Conservation (phyloP, 2,797 vertebrate genomes). For the Pseudomugil gertrudae region DNA sequence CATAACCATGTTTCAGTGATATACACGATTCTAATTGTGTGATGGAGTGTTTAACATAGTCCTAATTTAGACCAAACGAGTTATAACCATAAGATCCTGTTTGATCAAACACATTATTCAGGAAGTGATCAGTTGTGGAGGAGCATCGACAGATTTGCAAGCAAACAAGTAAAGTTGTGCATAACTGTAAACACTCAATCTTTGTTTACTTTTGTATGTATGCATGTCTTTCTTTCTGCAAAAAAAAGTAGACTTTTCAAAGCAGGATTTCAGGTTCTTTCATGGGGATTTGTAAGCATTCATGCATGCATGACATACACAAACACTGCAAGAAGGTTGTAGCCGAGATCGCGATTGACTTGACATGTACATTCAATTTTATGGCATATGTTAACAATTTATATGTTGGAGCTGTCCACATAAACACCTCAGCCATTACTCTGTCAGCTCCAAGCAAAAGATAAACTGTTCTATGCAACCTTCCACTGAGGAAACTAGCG, state of each 20-base stretch:
- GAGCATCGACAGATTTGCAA: too few species aligned
- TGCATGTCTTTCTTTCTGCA: too few species aligned
- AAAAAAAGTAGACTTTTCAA: not conserved
- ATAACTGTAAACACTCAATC: too few species aligned
- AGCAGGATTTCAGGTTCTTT: not conserved
- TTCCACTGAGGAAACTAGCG: constrained; percentile 31
- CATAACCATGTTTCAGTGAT: not conserved
- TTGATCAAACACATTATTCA: not conserved
- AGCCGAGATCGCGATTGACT: not conserved
- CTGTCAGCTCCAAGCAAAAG: constrained; percentile 36
- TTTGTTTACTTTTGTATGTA: too few species aligned
- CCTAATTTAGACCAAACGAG: not conserved
- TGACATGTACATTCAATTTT: constrained; percentile 9
- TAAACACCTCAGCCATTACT: constrained; percentile 17
- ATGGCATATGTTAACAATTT: not conserved
- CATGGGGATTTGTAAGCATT: not conserved
- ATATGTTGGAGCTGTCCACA: constrained; percentile 19
- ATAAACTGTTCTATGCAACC: constrained; percentile 13
- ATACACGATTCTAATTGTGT: too few species aligned
- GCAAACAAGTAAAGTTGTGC: too few species aligned
- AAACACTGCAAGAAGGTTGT: not conserved
- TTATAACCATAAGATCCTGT: not conserved
- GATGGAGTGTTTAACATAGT: not conserved
- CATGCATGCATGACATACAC: not conserved
- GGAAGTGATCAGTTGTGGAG: not conserved